Evolutionary conservation across 2,797 vertebrate species (phyloP).

Genomic region (Erethizon dorsatum): DNA sequence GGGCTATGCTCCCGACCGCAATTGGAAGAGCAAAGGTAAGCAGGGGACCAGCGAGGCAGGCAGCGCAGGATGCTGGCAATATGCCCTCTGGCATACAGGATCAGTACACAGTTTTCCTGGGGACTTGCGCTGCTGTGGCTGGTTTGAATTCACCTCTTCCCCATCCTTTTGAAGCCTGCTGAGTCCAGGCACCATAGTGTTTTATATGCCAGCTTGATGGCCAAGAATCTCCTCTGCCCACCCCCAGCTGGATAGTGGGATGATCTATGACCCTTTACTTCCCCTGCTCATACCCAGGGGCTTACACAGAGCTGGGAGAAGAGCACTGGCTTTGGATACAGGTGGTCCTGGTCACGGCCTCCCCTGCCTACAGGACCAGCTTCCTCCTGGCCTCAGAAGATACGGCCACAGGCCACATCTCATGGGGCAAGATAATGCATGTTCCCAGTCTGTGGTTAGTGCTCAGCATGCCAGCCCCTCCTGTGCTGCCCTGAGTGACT

Average conservation of each 20-base stretch:
- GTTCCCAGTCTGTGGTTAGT: too few relatives aligned
- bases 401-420: background rate
- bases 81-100: background rate
- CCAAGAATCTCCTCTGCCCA: background rate
- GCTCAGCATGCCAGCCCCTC: background rate
- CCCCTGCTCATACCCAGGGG: background rate
- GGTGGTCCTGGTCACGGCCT: background rate
- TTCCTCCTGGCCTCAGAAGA: background rate
- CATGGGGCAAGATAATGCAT: background rate
- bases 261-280: background rate
- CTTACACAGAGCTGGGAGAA: background rate
- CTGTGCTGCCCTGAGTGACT: background rate
- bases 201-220: background rate
- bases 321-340: background rate
- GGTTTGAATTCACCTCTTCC: background rate
- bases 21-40: slow-evolving; percentile 97
- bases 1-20: slow-evolving; percentile 95
- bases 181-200: background rate
- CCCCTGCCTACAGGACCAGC: background rate
- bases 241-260: background rate
- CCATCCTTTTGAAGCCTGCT: too few relatives aligned
- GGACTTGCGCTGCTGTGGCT: background rate
- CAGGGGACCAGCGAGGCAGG: rapidly evolving
- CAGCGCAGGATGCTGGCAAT: too few relatives aligned
- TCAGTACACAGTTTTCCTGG: background rate